These are phyloP conservation scores for Dione vanillae DNA, from an alignment of 2,888 invertebrate genomes.

Conservation along the genomic window DNA sequence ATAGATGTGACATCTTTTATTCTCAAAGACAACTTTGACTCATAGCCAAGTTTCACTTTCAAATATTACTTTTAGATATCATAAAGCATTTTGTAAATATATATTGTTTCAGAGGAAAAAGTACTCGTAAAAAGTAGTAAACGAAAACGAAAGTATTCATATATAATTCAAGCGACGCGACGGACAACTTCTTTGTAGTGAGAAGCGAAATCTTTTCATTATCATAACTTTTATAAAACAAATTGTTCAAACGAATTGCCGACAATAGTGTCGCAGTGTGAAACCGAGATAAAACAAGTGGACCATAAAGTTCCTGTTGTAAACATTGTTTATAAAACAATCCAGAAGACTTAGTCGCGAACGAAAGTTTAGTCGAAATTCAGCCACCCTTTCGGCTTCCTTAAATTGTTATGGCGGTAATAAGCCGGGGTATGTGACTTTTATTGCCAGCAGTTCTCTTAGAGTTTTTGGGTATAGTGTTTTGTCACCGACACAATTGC, in stretches of 20 bases:
- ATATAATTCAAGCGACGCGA: constrained; percentile 41
- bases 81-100: constrained; percentile 48
- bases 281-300: constrained; percentile 73
- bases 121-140: constrained; percentile 53
- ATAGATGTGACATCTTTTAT: constrained; percentile 43
- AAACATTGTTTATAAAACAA: constrained; percentile 83
- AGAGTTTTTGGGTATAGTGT: constrained; percentile 68
- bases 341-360: constrained; percentile 70
- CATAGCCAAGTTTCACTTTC: constrained; percentile 52
- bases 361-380: constrained; percentile 79
- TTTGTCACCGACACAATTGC: constrained; percentile 76
- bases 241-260: constrained; percentile 66
- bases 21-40: constrained; percentile 46
- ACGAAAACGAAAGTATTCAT: constrained; percentile 67
- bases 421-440: constrained; percentile 81
- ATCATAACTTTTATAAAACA: constrained; percentile 54
- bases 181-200: constrained; percentile 45
- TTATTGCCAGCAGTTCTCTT: constrained; percentile 75
- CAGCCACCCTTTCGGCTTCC: constrained; percentile 81
- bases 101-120: constrained; percentile 45
- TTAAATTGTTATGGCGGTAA: constrained; percentile 82
- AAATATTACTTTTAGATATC: constrained; percentile 49
- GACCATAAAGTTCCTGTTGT: constrained; percentile 78
- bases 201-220: constrained; percentile 68
- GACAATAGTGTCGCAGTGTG: constrained; percentile 71